Evolutionary conservation across 2,797 vertebrate species (phyloP).

Genomic region (Spinus pinus): DNA sequence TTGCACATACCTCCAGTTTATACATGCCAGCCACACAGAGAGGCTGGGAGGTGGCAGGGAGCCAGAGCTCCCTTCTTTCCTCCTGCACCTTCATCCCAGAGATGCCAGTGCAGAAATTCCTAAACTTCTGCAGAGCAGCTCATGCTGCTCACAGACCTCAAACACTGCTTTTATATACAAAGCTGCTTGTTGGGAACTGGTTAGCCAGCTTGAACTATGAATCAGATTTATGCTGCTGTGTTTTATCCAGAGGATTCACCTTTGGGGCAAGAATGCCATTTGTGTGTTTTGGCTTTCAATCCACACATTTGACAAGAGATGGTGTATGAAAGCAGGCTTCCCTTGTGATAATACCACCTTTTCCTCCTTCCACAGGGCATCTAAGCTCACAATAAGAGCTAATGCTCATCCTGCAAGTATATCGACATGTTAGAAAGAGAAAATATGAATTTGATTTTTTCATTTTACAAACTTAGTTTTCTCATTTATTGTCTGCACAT

Average conservation of each 20-base stretch:
- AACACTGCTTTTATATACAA: not conserved
- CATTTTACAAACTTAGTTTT: not conserved
- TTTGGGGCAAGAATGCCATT: not conserved
- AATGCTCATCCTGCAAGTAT: not conserved
- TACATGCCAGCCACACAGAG: accelerated
- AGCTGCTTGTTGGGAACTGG: not conserved
- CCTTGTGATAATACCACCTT: not conserved
- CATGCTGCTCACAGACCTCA: not conserved
- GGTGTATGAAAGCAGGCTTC: not conserved
- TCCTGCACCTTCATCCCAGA: not conserved
- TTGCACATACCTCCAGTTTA: not conserved
- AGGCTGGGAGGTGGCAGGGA: not conserved
- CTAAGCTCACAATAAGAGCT: not conserved
- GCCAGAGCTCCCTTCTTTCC: not conserved
- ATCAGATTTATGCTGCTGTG: not conserved
- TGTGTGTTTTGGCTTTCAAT: accelerated
- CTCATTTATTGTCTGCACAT: not conserved
- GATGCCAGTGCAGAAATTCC: not conserved
- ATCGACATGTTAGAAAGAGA: not conserved
- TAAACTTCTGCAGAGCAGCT: not conserved
- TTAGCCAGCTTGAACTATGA: not conserved
- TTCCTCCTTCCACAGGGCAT: not conserved
- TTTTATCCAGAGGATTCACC: not conserved
- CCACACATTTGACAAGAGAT: not conserved
- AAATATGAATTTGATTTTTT: not conserved